These are phyloP conservation scores for Polylopha cassiicola DNA, from an alignment of 2,888 invertebrate genomes.

Conservation along the genomic window DNA sequence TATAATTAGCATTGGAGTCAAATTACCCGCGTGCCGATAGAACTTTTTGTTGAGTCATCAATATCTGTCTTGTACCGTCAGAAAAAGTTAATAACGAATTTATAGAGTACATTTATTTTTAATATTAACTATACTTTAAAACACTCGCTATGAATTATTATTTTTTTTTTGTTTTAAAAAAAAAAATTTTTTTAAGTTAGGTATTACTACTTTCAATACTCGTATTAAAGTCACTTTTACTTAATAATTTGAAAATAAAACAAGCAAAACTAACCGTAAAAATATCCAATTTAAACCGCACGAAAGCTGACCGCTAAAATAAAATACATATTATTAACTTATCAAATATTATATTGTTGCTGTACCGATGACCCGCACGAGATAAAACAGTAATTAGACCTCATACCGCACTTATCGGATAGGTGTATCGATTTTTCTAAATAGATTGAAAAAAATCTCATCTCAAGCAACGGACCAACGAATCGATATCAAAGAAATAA, in stretches of 20 bases:
- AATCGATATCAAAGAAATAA: slow-evolving; percentile 65
- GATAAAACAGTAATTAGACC: slow-evolving; percentile 73
- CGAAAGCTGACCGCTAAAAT: slow-evolving; percentile 34
- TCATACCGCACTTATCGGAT: slow-evolving; percentile 65
- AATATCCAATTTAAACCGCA: slow-evolving; percentile 38
- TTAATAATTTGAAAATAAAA: too few relatives aligned
- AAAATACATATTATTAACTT: slow-evolving; percentile 64
- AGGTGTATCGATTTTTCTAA: slow-evolving; percentile 70
- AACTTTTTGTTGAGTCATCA: slow-evolving; percentile 27
- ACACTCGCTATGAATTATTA: too few relatives aligned
- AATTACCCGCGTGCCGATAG: slow-evolving; percentile 24
- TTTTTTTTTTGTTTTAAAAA: too few relatives aligned
- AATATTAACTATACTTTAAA: too few relatives aligned
- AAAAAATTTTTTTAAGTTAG: too few relatives aligned
- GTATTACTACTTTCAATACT: too few relatives aligned
- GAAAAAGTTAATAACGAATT: slow-evolving; percentile 3
- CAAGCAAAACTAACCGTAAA: slow-evolving; percentile 13
- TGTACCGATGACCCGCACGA: slow-evolving; percentile 56
- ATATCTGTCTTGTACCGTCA: slow-evolving; percentile 13
- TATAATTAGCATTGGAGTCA: slow-evolving; percentile 19
- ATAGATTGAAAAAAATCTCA: slow-evolving; percentile 64
- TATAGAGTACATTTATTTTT: background rate
- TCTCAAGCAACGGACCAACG: slow-evolving; percentile 56
- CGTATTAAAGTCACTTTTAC: too few relatives aligned
- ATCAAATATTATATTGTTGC: slow-evolving; percentile 66